These are phyloP conservation scores for Watsonalla binaria DNA, from an alignment of 2,888 invertebrate genomes.

Conservation along the genomic window DNA sequence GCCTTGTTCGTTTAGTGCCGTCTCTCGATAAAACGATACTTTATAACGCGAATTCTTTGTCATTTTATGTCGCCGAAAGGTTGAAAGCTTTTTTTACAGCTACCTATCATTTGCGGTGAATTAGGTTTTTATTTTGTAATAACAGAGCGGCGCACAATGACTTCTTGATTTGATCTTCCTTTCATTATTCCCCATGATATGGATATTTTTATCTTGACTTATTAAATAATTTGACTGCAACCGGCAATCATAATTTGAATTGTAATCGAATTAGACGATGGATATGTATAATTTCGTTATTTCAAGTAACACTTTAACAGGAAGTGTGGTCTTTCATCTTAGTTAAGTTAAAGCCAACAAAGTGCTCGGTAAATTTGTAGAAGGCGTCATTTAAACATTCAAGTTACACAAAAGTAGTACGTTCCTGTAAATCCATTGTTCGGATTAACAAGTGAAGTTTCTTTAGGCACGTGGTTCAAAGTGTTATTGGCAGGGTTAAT, in stretches of 20 bases:
- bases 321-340: conserved; percentile 29
- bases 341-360: conserved; percentile 31
- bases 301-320: conserved; percentile 28
- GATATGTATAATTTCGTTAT: conserved; percentile 22
- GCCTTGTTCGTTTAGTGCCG: conserved; percentile 55
- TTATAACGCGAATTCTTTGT: conserved; percentile 61
- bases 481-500: conserved; percentile 14
- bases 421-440: conserved; percentile 49
- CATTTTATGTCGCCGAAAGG: conserved; percentile 49
- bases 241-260: conserved; percentile 35
- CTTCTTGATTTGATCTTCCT: conserved; percentile 41
- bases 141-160: conserved; percentile 52
- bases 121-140: conserved; percentile 54
- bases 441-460: conserved; percentile 51
- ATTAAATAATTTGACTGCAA: conserved; percentile 30
- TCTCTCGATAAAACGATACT: conserved; percentile 56
- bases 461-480: conserved; percentile 56
- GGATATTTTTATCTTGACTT: conserved; percentile 54
- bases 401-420: conserved; percentile 39
- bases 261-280: conserved; percentile 43
- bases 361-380: conserved; percentile 24
- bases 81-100: conserved; percentile 36
- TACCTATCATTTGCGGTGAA: conserved; percentile 33
- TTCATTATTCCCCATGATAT: conserved; percentile 75
- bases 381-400: conserved; percentile 29